A percentile compares a stretch with the other conserved stretches of the same genome.
phyloP scores from a whole-genome alignment of 1,140 invertebrate species.

The Temnothorax longispinosus region DNA sequence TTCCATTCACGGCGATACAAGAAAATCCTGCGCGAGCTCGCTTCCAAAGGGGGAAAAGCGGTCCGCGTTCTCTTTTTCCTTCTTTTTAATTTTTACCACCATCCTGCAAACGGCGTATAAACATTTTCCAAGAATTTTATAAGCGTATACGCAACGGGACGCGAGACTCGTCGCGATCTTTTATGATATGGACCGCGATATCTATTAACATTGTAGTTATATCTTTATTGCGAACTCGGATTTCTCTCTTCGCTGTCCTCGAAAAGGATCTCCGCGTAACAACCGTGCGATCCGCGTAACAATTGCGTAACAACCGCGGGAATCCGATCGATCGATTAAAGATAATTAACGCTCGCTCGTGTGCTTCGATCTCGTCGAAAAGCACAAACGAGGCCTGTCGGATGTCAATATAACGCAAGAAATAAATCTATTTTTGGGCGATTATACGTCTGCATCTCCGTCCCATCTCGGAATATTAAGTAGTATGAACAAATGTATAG shows the following conservation, averaged over 20 bases:
- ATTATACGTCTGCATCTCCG: background rate
- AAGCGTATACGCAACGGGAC: background rate
- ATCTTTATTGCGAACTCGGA: background rate
- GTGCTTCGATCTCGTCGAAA: constrained; percentile 41
- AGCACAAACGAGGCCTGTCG: constrained; percentile 52
- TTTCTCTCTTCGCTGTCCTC: background rate
- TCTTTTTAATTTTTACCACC: background rate
- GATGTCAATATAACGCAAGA: constrained; percentile 40
- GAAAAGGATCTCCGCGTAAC: background rate
- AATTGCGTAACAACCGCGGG: background rate
- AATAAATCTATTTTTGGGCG: background rate
- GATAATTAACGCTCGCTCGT: constrained; percentile 52
- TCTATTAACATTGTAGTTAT: background rate
- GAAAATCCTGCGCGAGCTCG: background rate
- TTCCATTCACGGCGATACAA: background rate
- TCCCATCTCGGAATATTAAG: background rate
- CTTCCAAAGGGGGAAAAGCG: background rate
- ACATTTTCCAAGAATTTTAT: background rate
- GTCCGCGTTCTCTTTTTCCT: background rate
- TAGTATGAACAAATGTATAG: constrained; percentile 7
- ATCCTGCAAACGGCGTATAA: background rate
- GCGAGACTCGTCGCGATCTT: background rate
- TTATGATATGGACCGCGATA: background rate
- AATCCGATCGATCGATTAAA: background rate
- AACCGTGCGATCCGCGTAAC: background rate